Evolutionary conservation across 2,797 vertebrate species (phyloP), one percentile per base, ranked within the genome.

Genomic region (Cossypha heuglini): DNA sequence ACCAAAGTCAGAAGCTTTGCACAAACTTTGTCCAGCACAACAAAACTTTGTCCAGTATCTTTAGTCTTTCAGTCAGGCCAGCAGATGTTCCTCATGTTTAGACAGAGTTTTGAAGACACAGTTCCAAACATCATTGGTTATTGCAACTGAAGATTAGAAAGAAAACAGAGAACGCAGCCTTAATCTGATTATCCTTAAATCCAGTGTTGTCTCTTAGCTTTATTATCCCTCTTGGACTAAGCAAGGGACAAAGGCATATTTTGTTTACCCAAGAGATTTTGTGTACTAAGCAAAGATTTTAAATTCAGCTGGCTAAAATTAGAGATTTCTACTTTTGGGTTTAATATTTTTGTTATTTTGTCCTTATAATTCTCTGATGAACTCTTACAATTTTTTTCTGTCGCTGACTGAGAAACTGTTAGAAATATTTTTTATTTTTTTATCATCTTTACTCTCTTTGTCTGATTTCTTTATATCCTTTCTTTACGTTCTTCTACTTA

Each of bases 131-230:
- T 63, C 13, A 1, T 8, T 75, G 48, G 2, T 0, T 74, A 86
- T 93, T 91, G 57, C 61, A 93, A 18, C 61, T 42, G 43, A 79
- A 77, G 28, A 83, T 89, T 83, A 83, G 64, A 83, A 88, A 48
- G 28, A 49, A 79, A 86, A 57, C 29, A 66, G 73, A 68, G 48
- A 93, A 88, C 0, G 0, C 22, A 61, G 48, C 14, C 40, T 61
- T 94, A 86, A 93, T 94, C 82, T 95, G 93, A 90, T 96, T 94
- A 90, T 90, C 88, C n/a, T 91, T 88, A 94, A 94, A 91, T 67
- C 78, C 86, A 64, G 12, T 55, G 81, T 83, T 94, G 61, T 93
- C 68, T 58, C 46, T 89, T 83, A 48, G 72, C 54, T 93, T 93
- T 91, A 67, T 80, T 86, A 73, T 90, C 52, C 24, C n/a, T 80